Evolutionary conservation across 1,140 invertebrate genomes (phyloP), one percentile per base, ranked within the genome.

Genomic region (Tyrophagus putrescentiae): DNA sequence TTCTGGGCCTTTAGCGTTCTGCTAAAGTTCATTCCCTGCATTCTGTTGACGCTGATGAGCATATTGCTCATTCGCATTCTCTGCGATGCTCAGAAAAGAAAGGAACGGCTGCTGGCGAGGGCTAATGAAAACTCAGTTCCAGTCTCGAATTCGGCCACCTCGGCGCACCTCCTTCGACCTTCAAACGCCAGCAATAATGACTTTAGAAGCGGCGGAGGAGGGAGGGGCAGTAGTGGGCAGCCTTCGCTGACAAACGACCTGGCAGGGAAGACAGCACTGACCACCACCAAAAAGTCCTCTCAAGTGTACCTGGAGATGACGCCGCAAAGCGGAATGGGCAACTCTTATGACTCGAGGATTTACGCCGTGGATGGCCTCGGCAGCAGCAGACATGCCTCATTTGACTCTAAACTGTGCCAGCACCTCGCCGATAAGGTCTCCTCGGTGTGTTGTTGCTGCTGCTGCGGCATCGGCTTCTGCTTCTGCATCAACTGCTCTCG

Each of bases 1-100:
- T 90, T 92, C 70, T 92, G 87, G 87, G 77, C 87, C 27, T 84
- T 89, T 68, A 84, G 82, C 1, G 83, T 91, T 3, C 74, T 89
- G 21, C 82, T 90, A 6, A 92, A 92, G 68, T 73, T 92, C 0
- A 65, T 92, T 3, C 89, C 88, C 0, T 91, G 89, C 65, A 72
- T 81, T 3, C 80, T 87, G n/a, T 73, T 92, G 5, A 88, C 86
- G 0, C 73, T 86, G 6, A 84, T 92, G 53, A 90, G 84, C 67
- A 73, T 82, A 11, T 82, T 84, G 70, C 74, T 92, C 1, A 85
- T 91, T 28, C 78, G 77, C 64, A 58, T 53, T 4, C 21, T 63
- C 21, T 25, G 54, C 7, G 62, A 60, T 21, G 62, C 62, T 18
- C 28, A 48, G 16, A 63, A 63, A 45, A 48, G 62, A 13, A 63